Evolutionary conservation across 1,140 invertebrate species (phyloP).

Genomic region (Camponotus floridanus): DNA sequence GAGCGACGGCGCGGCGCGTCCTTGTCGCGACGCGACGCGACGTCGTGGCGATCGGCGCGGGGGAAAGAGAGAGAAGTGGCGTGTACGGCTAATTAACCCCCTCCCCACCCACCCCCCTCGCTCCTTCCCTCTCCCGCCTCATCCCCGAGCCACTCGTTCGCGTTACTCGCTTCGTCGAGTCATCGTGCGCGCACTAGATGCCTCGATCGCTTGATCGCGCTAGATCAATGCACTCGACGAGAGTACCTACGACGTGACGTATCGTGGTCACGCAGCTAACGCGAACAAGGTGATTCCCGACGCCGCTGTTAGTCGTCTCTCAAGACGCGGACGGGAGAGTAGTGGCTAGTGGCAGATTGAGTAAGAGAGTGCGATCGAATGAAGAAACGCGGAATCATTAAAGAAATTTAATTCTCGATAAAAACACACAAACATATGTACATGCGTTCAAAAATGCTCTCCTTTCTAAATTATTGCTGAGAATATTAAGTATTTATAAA

Average conservation of each 20-base stretch:
- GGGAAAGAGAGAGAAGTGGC: slow-evolving; percentile 36
- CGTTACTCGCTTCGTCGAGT: slow-evolving; percentile 33
- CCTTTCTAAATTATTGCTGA: no score
- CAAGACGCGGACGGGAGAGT: not conserved
- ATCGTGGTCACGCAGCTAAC: not conserved
- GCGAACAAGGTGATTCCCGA: slow-evolving; percentile 32
- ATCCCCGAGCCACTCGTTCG: slow-evolving; percentile 2
- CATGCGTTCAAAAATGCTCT: not conserved
- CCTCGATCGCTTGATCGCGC: slow-evolving; percentile 3
- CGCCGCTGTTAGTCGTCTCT: not conserved
- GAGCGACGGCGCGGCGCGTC: not conserved
- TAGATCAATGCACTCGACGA: slow-evolving; percentile 35
- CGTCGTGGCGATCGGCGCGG: slow-evolving; percentile 1
- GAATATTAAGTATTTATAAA: no score
- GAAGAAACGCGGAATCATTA: not conserved
- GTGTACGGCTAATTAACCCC: slow-evolving; percentile 42
- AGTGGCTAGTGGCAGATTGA: no score
- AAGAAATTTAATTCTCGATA: not conserved
- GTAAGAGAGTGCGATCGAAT: not conserved
- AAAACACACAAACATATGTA: not conserved
- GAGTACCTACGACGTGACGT: slow-evolving; percentile 13
- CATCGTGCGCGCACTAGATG: slow-evolving; percentile 28
- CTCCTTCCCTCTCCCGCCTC: not conserved
- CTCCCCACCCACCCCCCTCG: not conserved
- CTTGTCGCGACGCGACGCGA: slow-evolving; percentile 24